phyloP scores from a whole-genome alignment of 1,140 invertebrate species.

The Macrotrachela quadricornifera region DNA sequence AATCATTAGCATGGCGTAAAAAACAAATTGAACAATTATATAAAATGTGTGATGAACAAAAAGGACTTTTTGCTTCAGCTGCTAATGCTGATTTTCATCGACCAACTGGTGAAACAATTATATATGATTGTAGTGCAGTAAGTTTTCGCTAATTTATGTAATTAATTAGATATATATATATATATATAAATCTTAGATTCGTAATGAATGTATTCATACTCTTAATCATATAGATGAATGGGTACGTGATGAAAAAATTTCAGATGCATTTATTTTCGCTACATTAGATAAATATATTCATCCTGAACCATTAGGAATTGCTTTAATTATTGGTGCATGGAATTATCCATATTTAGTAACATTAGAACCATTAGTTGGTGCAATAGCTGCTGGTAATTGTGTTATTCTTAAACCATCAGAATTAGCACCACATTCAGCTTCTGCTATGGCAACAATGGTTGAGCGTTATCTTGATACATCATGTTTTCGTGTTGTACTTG shows the following conservation, averaged over 20 bases:
- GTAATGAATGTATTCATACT: no score
- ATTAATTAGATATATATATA: no score
- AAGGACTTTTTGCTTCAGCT: slow-evolving; percentile 45
- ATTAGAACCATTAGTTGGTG: slow-evolving; percentile 52
- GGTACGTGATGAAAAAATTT: no score
- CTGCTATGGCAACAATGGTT: slow-evolving; percentile 45
- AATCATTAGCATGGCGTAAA: slow-evolving; percentile 38
- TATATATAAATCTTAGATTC: no score
- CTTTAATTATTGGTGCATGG: slow-evolving; percentile 77
- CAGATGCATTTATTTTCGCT: no score
- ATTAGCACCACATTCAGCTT: slow-evolving; percentile 34
- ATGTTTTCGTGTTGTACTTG: neutral
- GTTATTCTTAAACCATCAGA: slow-evolving; percentile 85
- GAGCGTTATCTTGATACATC: slow-evolving; percentile 56
- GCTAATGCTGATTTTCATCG: slow-evolving; percentile 56
- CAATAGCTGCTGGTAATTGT: slow-evolving; percentile 80
- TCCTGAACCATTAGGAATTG: slow-evolving; percentile 45
- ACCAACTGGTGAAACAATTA: slow-evolving; percentile 19
- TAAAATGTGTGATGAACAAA: slow-evolving; percentile 56
- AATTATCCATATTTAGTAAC: slow-evolving; percentile 81
- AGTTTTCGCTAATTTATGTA: no score
- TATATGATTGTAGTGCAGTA: no score
- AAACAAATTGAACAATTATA: slow-evolving; percentile 50
- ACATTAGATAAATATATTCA: slow-evolving; percentile 21
- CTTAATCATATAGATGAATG: no score